phyloP scores from a whole-genome alignment of 2,113 vertebrate genomes.

The Gnathonemus echidnorhynchus region DNA sequence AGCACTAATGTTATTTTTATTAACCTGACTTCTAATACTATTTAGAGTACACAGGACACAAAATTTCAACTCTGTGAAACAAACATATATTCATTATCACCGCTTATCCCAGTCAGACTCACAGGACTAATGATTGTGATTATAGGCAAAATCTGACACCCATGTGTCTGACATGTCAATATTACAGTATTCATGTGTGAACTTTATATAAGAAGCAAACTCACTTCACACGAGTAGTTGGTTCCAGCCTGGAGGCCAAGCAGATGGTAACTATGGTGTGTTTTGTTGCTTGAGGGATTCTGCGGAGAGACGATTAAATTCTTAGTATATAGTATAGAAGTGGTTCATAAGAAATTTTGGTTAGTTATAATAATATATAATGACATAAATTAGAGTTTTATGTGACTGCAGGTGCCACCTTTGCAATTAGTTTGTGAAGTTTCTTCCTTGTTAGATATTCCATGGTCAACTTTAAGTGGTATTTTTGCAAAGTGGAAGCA shows the following conservation, averaged over 20 bases:
- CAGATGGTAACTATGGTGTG: constrained; percentile 54
- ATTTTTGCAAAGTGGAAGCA: too few species aligned
- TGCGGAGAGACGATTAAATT: constrained; percentile 23
- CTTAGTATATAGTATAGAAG: background rate
- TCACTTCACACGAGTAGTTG: constrained; percentile 65
- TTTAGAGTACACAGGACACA: background rate
- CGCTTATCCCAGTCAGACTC: background rate
- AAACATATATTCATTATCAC: background rate
- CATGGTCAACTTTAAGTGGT: too few species aligned
- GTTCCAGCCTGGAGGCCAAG: constrained; percentile 43
- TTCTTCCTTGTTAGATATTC: too few species aligned
- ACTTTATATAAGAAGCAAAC: background rate
- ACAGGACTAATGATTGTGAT: background rate
- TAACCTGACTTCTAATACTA: background rate
- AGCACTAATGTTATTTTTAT: background rate
- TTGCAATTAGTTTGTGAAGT: too few species aligned
- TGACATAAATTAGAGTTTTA: background rate
- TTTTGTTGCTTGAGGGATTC: constrained; percentile 48
- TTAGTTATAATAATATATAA: background rate
- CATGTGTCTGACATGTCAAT: background rate
- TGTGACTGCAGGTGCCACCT: background rate
- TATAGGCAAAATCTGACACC: background rate
- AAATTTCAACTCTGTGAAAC: background rate
- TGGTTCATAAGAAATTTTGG: background rate
- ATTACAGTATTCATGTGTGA: background rate